phyloP scores from a whole-genome alignment of 2,113 vertebrate genomes.

The Junco hyemalis region DNA sequence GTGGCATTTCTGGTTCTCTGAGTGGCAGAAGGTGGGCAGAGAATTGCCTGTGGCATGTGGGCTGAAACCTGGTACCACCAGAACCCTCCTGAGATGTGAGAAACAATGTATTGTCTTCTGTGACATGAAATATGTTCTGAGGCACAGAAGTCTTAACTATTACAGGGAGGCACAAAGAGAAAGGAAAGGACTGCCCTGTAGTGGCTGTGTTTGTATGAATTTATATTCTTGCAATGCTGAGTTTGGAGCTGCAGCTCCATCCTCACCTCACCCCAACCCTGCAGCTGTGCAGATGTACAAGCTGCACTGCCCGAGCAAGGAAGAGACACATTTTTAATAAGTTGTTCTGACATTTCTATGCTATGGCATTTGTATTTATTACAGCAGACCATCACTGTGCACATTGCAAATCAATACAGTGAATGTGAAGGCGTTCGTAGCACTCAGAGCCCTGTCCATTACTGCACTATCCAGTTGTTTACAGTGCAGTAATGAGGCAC shows the following conservation, averaged over 20 bases:
- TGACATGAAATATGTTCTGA: not conserved
- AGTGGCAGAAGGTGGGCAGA: not conserved
- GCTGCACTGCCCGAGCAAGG: not conserved
- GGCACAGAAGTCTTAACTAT: not conserved
- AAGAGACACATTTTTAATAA: conserved; percentile 50
- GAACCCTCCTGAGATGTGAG: not conserved
- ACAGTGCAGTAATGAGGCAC: conserved; percentile 63
- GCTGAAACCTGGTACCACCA: not conserved
- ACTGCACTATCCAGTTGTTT: conserved; percentile 49
- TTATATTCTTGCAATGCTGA: not conserved
- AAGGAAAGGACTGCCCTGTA: not conserved
- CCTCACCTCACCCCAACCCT: not conserved
- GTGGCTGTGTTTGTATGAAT: not conserved
- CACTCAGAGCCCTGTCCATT: conserved; percentile 54
- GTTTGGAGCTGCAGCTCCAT: conserved; percentile 4
- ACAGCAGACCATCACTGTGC: conserved; percentile 51
- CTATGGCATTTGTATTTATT: conserved; percentile 58
- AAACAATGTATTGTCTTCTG: not conserved
- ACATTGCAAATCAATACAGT: conserved; percentile 61
- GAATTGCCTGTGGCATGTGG: not conserved
- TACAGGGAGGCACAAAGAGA: not conserved
- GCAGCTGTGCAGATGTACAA: conserved; percentile 19
- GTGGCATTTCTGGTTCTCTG: not conserved
- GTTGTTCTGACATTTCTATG: conserved; percentile 60
- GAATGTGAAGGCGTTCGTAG: conserved; percentile 19